These are phyloP conservation scores for Stenchaetothrips biformis DNA, from an alignment of 2,888 invertebrate species.

Conservation along the genomic window DNA sequence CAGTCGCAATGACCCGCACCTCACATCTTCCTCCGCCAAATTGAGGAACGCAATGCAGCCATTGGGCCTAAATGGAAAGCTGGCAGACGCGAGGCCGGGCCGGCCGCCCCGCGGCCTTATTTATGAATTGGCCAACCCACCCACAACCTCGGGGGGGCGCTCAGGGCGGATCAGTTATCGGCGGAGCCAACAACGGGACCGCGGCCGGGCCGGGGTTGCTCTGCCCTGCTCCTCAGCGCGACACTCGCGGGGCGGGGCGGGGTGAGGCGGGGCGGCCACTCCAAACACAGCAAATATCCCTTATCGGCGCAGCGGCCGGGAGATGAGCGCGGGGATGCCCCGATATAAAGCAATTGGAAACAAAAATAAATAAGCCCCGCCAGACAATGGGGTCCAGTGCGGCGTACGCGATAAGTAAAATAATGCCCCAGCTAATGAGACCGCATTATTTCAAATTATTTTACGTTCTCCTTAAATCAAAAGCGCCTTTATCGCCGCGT, in stretches of 20 bases:
- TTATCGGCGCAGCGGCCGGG: not conserved
- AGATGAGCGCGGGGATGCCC: conserved; percentile 10
- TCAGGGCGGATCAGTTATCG: too few species aligned
- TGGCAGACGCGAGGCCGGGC: too few species aligned
- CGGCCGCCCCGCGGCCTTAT: too few species aligned
- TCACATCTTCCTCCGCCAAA: too few species aligned
- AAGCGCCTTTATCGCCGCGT: not conserved
- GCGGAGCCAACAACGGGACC: not conserved
- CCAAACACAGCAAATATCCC: not conserved
- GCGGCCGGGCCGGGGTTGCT: not conserved
- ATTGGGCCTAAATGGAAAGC: too few species aligned
- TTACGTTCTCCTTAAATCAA: conserved; percentile 22
- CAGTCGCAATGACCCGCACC: too few species aligned
- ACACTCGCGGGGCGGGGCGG: not conserved
- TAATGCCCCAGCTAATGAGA: conserved; percentile 21
- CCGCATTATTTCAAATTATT: conserved; percentile 24
- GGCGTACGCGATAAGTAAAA: conserved; percentile 7
- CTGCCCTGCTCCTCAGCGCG: not conserved
- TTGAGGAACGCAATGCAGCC: too few species aligned
- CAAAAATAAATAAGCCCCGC: conserved; percentile 14
- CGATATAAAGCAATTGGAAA: conserved; percentile 15
- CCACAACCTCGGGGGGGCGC: too few species aligned
- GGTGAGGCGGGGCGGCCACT: not conserved
- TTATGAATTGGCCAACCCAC: too few species aligned
- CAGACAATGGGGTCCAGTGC: conserved; percentile 9